phyloP scores from a whole-genome alignment of 2,113 vertebrate species.

The Festucalex cinctus region DNA sequence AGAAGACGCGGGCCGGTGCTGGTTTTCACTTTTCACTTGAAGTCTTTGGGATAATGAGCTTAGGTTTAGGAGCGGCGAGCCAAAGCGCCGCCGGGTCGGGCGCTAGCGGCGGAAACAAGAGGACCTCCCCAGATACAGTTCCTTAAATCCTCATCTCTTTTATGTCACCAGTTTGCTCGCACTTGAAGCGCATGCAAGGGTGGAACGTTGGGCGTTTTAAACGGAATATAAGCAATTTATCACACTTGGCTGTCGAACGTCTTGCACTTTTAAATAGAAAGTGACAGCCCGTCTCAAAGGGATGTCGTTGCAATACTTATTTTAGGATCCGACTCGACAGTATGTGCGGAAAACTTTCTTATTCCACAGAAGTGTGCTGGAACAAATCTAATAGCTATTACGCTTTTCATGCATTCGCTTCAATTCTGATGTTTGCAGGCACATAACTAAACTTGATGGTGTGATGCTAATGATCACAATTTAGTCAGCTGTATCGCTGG shows the following conservation, averaged over 20 bases:
- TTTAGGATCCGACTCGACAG: slow-evolving; percentile 11
- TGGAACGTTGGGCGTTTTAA: slow-evolving; percentile 46
- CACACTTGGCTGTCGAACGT: slow-evolving; percentile 46
- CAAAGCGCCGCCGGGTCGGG: slow-evolving; percentile 28
- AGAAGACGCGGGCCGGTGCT: slow-evolving; percentile 54
- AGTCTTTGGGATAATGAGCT: slow-evolving; percentile 72
- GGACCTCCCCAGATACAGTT: slow-evolving; percentile 62
- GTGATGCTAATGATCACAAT: not conserved
- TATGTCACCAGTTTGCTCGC: slow-evolving; percentile 59
- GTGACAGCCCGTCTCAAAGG: slow-evolving; percentile 29
- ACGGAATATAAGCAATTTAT: slow-evolving; percentile 60
- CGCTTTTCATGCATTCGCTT: not conserved
- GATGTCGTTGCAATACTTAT: slow-evolving; percentile 11
- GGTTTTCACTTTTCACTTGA: slow-evolving; percentile 63
- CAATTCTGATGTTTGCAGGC: not conserved
- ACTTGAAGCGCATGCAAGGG: slow-evolving; percentile 36
- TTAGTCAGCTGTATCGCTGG: not conserved
- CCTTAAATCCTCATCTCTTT: slow-evolving; percentile 64
- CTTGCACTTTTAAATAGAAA: slow-evolving; percentile 39
- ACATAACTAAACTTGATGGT: not conserved
- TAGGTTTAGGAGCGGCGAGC: slow-evolving; percentile 57
- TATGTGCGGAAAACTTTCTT: not conserved
- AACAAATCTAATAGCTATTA: not conserved
- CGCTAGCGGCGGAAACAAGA: slow-evolving; percentile 30
- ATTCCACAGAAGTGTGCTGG: not conserved